phyloP scores from a whole-genome alignment of 1,140 invertebrate species.

The Chlorops oryzae region DNA sequence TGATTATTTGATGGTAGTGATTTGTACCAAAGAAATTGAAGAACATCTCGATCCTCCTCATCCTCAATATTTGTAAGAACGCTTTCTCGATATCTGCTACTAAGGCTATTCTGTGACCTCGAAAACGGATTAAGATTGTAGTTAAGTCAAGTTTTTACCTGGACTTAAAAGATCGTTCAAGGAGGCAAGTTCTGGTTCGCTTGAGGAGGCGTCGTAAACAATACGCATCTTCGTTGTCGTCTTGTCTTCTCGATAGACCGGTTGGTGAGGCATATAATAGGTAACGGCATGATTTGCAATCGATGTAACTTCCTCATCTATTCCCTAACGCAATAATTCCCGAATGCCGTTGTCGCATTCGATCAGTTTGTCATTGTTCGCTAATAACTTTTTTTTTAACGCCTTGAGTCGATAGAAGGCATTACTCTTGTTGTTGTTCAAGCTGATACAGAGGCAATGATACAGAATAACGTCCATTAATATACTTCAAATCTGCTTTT shows the following conservation, averaged over 20 bases:
- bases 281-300: conserved; percentile 14
- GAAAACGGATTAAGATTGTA: too few species aligned
- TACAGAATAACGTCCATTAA: too few species aligned
- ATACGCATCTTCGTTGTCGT: conserved; percentile 33
- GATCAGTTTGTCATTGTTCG: not conserved
- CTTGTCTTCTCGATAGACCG: conserved; percentile 34
- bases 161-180: not conserved
- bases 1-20: not conserved
- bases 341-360: conserved; percentile 1
- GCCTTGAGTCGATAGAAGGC: not conserved
- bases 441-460: too few species aligned
- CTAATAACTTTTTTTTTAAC: not conserved
- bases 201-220: conserved; percentile 38
- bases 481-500: not conserved
- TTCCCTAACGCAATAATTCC: not conserved
- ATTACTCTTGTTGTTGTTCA: not conserved
- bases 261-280: conserved; percentile 36
- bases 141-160: not conserved
- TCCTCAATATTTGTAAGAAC: conserved; percentile 3
- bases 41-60: conserved; percentile 1
- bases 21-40: not conserved
- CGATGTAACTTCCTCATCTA: not conserved
- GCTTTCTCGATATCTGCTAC: conserved; percentile 5
- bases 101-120: not conserved
- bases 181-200: not conserved